Evolutionary conservation across 2,113 vertebrate species (phyloP).

Genomic region (Spilogale gracilis): DNA sequence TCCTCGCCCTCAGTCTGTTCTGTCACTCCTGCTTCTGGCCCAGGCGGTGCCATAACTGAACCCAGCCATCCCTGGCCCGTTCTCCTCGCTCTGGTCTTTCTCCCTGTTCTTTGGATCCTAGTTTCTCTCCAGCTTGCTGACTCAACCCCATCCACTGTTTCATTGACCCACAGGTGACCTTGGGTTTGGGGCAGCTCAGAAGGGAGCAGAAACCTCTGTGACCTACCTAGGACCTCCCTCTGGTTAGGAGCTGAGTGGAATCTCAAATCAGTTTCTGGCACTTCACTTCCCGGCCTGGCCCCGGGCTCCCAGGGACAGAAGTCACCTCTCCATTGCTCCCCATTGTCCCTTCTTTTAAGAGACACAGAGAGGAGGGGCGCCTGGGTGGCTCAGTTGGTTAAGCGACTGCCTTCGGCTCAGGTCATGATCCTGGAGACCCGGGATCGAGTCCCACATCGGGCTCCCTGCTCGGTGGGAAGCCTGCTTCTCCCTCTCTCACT

Average conservation of each 20-base stretch:
- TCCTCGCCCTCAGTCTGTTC: neutral
- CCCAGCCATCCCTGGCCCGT: neutral
- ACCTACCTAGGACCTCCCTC: neutral
- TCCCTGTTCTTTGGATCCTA: neutral
- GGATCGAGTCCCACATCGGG: too few species aligned
- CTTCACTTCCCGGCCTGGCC: neutral
- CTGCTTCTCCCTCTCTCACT: too few species aligned
- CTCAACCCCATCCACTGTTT: neutral
- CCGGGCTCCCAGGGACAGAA: conserved; percentile 3
- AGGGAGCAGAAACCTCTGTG: neutral
- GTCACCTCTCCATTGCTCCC: neutral
- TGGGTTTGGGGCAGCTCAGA: neutral
- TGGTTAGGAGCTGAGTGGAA: neutral
- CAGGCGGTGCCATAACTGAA: neutral
- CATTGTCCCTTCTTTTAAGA: neutral
- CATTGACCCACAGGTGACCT: neutral
- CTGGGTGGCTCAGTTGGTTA: too few species aligned
- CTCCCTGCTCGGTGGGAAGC: too few species aligned
- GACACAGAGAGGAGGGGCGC: neutral
- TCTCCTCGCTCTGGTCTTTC: neutral
- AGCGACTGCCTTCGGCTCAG: too few species aligned
- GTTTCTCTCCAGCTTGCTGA: neutral
- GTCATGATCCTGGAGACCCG: too few species aligned
- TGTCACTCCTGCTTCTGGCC: neutral
- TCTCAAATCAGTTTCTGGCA: neutral